Evolutionary conservation across 2,888 invertebrate genomes (phyloP).

Genomic region (Axea sp.): DNA sequence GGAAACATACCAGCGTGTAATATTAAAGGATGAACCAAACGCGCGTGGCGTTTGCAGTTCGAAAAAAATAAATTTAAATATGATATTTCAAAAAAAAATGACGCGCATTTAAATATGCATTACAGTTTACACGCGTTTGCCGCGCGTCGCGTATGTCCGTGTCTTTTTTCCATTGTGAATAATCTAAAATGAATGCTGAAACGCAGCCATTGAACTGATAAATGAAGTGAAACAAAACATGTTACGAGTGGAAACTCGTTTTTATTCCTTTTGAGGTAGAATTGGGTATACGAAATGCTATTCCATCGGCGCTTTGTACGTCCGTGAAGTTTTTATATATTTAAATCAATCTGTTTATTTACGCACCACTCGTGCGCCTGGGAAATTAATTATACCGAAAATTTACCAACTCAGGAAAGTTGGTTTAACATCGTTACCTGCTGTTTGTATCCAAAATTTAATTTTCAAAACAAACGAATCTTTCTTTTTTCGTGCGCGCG

Average conservation of each 20-base stretch:
- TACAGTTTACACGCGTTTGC: constrained; percentile 1
- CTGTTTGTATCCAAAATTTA: constrained; percentile 6
- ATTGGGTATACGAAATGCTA: constrained; percentile 9
- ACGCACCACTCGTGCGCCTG: neutral
- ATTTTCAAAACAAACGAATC: neutral
- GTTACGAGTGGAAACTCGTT: constrained; percentile 20
- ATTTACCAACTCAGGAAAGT: neutral
- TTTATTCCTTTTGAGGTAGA: constrained; percentile 12
- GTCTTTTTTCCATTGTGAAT: constrained; percentile 8
- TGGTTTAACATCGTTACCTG: neutral
- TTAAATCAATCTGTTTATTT: constrained; percentile 20
- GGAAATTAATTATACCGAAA: constrained; percentile 9
- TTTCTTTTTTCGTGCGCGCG: no score
- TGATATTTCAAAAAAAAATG: neutral
- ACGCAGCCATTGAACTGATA: constrained; percentile 15
- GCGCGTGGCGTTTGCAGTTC: no score
- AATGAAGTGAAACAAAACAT: constrained; percentile 23
- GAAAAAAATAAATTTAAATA: neutral
- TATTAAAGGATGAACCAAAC: no score
- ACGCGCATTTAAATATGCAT: neutral
- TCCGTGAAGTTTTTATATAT: constrained; percentile 7
- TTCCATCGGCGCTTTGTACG: constrained; percentile 8
- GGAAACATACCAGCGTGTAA: no score
- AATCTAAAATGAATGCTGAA: constrained; percentile 9
- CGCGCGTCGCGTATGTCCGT: no score